phyloP scores from a whole-genome alignment of 1,140 invertebrate genomes.

The Bactericera cockerelli region DNA sequence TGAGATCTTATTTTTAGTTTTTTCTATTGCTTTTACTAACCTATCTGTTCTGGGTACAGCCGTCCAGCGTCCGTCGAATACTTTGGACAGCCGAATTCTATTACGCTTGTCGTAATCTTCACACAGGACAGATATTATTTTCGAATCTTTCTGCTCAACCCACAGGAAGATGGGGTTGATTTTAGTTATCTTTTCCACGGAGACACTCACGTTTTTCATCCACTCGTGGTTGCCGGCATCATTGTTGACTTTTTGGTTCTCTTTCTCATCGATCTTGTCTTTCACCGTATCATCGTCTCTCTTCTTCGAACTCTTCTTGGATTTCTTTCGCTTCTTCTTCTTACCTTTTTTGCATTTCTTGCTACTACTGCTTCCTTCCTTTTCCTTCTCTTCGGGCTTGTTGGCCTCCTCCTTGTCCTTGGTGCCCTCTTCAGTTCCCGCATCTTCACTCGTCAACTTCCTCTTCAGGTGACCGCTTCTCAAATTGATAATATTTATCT shows the following conservation, averaged over 20 bases:
- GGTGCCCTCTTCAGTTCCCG: background rate
- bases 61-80: constrained; percentile 52
- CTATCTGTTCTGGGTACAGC: constrained; percentile 59
- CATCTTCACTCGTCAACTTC: background rate
- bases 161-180: constrained; percentile 66
- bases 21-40: constrained; percentile 36
- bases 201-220: too few relatives aligned
- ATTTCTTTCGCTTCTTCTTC: constrained; percentile 1
- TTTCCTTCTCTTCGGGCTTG: background rate
- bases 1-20: constrained; percentile 26
- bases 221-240: background rate
- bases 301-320: background rate
- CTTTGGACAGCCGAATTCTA: constrained; percentile 60
- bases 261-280: background rate
- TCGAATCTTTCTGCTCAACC: constrained; percentile 57
- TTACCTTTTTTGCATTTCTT: background rate
- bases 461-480: constrained; percentile 1
- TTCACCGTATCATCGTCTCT: background rate
- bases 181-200: constrained; percentile 27
- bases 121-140: constrained; percentile 62
- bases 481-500: constrained; percentile 4
- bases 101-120: constrained; percentile 72
- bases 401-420: background rate
- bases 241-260: background rate
- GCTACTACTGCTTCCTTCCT: background rate